Conservation (phyloP, 1,140 invertebrate species). For the Hormaphis cornu region DNA sequence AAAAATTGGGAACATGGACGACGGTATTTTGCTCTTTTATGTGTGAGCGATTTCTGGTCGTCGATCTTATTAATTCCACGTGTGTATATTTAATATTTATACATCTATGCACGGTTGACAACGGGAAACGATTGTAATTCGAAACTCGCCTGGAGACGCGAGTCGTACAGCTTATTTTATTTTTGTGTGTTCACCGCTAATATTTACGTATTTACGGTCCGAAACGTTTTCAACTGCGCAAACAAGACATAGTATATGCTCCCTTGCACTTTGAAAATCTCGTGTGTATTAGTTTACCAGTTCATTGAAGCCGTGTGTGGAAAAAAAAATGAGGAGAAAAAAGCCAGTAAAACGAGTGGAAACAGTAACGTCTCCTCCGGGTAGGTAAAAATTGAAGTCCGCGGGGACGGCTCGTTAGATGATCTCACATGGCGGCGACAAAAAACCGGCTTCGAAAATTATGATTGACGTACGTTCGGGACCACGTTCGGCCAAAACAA, state of each 20-base stretch:
- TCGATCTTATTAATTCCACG: background rate
- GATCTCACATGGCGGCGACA: background rate
- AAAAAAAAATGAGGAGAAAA: background rate
- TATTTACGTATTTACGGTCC: slow-evolving; percentile 17
- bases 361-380: slow-evolving; percentile 2
- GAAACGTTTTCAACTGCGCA: slow-evolving; percentile 3
- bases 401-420: slow-evolving; percentile 13
- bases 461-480: background rate
- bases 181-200: slow-evolving; percentile 11
- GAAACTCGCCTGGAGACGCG: slow-evolving; percentile 15
- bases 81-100: too few relatives aligned
- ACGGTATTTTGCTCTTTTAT: slow-evolving; percentile 4
- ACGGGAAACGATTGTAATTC: slow-evolving; percentile 2
- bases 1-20: background rate
- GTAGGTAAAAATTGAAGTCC: background rate
- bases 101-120: background rate
- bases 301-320: slow-evolving; percentile 1
- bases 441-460: slow-evolving; percentile 18
- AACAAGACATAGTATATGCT: background rate
- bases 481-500: too few relatives aligned
- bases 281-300: slow-evolving; percentile 14
- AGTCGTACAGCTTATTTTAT: background rate
- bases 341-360: background rate
- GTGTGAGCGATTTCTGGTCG: background rate
- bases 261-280: background rate